Percentiles rank a stretch among this genome's conserved stretches.
Conservation (phyloP, 64 coral and sea anemone species). For the Orbicella faveolata region DNA sequence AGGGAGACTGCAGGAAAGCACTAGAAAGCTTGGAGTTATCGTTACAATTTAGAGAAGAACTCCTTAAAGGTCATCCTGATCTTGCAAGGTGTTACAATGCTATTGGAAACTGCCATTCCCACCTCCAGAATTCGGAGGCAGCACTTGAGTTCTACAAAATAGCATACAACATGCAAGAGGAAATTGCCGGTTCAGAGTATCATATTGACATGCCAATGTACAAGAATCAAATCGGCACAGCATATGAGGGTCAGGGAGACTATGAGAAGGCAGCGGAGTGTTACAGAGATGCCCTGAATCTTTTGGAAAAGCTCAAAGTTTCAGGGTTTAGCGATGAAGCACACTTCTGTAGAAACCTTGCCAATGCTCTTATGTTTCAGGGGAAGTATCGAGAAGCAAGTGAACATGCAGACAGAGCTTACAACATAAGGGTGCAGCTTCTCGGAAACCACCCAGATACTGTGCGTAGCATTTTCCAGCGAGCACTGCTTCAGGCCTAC, state of each 20-base stretch:
- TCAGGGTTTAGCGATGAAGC: conserved; percentile 15
- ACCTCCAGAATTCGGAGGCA: neutral
- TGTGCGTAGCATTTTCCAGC: conserved; percentile 45
- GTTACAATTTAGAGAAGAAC: neutral
- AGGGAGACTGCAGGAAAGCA: neutral
- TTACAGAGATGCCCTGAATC: conserved; percentile 42
- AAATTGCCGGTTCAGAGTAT: neutral
- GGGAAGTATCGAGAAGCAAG: conserved; percentile 14
- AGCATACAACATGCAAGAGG: conserved; percentile 25
- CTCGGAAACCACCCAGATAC: conserved; percentile 37
- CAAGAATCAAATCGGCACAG: conserved; percentile 33
- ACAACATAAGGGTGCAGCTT: neutral
- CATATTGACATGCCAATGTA: conserved; percentile 29
- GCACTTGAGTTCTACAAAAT: conserved; percentile 8
- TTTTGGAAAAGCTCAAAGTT: conserved; percentile 25
- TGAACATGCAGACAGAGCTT: conserved; percentile 17
- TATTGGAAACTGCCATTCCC: conserved; percentile 45
- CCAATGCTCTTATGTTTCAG: neutral
- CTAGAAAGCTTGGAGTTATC: neutral
- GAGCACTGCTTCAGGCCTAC: neutral
- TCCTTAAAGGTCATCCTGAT: neutral
- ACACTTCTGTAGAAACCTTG: conserved; percentile 30
- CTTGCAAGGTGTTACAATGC: conserved; percentile 39
- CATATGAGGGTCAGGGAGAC: neutral
- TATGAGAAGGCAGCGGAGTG: neutral